Evolutionary conservation across 2,797 vertebrate species (phyloP), one percentile per base, ranked within the genome.

Genomic region (Lycodopsis pacificus): DNA sequence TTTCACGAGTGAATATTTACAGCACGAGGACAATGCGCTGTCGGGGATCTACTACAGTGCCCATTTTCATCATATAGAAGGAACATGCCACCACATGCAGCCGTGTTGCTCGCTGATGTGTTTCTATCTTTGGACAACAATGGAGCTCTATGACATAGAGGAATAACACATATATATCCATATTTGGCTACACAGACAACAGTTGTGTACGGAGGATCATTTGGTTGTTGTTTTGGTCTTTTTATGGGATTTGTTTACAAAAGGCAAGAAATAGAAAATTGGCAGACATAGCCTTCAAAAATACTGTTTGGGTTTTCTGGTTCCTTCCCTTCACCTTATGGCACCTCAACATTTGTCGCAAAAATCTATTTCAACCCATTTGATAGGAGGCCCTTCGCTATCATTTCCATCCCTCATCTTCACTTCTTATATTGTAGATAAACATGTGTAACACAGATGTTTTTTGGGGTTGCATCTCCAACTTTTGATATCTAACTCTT

Each of bases 221-320:
- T 65, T 27, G 0, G n/a, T 71, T 48, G 7, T 5, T 44, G 40
- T 69, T 17, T 54, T 64, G 66, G 38, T 63, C 34, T 42, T 71
- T 65, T 51, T 27, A 53, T 44, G 67, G 51, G n/a, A 48, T 58
- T 74, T 58, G 15, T 57, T 49, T 22, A 63, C 51, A 42, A 20
- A 19, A 54, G 0, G 12, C 27, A 13, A 51, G n/a, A 67, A 54
- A 68, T 49, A 57, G 38, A 64, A 46, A 3, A 70, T 54, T 11
- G 25, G 17, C 38, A 42, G 38, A 69, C 17, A 34, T 12, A 42
- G 20, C 36, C 40, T 57, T 63, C 14, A 40, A 2, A 38, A 64
- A 32, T 59, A 34, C 4, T 3, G 11, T 66, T 38, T 3, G 5
- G 30, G 17, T 32, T 54, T 22, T 54, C 20, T n/a, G 15, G 25